A percentile compares a stretch with the other conserved stretches of the same genome.
Evolutionary conservation across 2,113 vertebrate genomes (phyloP).

Genomic region (Podilymbus podiceps): DNA sequence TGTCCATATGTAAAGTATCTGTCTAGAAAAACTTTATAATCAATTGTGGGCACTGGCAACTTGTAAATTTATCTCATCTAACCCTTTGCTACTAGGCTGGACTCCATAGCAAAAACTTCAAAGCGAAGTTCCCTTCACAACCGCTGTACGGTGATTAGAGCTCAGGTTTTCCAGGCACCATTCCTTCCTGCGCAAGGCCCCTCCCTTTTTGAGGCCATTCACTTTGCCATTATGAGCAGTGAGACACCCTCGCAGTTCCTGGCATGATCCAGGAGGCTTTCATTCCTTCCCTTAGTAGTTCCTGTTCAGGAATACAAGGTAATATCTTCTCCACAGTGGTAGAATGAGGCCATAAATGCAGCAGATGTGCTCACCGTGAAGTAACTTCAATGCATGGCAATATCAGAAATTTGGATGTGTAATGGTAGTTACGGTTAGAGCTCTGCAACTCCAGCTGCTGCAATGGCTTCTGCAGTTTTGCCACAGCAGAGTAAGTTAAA

Average conservation of each 20-base stretch:
- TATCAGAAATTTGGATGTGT: not conserved
- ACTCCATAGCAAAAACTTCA: not conserved
- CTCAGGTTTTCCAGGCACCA: not conserved
- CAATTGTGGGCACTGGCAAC: not conserved
- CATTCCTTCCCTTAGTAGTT: not conserved
- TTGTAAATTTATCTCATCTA: not conserved
- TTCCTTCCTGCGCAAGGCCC: not conserved
- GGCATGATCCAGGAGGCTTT: not conserved
- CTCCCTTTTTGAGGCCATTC: not conserved
- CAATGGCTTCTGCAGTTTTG: not conserved
- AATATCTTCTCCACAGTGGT: not conserved
- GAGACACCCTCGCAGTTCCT: not conserved
- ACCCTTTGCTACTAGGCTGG: not conserved
- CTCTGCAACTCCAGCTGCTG: constrained; percentile 1
- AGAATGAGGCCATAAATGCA: not conserved
- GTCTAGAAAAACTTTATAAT: not conserved
- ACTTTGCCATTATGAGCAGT: not conserved
- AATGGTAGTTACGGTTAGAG: not conserved
- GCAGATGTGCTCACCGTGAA: constrained; percentile 19
- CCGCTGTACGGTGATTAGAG: not conserved
- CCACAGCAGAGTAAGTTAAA: not conserved
- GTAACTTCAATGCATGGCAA: not conserved
- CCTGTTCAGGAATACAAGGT: not conserved
- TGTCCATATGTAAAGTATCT: not conserved
- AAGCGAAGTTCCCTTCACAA: not conserved